phyloP scores from a whole-genome alignment of 1,140 invertebrate genomes.

The Drosophila baimaii region DNA sequence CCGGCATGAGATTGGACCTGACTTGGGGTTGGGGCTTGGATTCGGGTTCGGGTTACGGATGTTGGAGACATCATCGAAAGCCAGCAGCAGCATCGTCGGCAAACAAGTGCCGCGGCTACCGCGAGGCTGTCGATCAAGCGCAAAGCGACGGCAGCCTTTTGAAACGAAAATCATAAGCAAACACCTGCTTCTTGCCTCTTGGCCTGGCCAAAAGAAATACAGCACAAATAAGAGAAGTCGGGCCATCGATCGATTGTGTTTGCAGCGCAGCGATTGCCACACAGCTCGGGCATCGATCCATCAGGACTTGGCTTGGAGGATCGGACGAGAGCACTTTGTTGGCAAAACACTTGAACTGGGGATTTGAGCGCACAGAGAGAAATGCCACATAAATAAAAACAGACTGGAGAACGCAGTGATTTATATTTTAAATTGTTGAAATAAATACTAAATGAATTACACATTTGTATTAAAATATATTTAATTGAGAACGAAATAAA shows the following conservation, averaged over 20 bases:
- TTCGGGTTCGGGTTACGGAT: slow-evolving; percentile 26
- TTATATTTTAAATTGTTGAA: not conserved
- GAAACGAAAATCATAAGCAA: slow-evolving; percentile 78
- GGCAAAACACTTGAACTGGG: slow-evolving; percentile 49
- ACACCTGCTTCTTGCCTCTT: slow-evolving; percentile 47
- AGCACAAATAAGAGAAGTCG: slow-evolving; percentile 11
- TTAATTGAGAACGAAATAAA: too few relatives aligned
- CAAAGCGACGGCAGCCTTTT: slow-evolving; percentile 63
- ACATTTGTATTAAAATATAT: too few relatives aligned
- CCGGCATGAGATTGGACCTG: slow-evolving; percentile 1
- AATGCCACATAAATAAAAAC: not conserved
- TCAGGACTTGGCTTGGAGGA: slow-evolving; percentile 59
- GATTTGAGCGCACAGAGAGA: slow-evolving; percentile 20
- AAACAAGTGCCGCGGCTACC: slow-evolving; percentile 72
- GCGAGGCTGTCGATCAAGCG: slow-evolving; percentile 77
- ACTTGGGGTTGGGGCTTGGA: slow-evolving; percentile 23
- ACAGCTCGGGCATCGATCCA: slow-evolving; percentile 24
- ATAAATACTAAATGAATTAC: not conserved
- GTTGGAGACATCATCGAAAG: slow-evolving; percentile 43
- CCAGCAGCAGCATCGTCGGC: slow-evolving; percentile 32
- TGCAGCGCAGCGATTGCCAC: slow-evolving; percentile 18
- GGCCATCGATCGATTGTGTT: slow-evolving; percentile 17
- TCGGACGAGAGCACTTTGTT: slow-evolving; percentile 46
- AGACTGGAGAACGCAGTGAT: not conserved
- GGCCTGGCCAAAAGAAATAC: slow-evolving; percentile 30